Evolutionary conservation across 2,113 vertebrate genomes (phyloP).

Genomic region (Raja brachyura): DNA sequence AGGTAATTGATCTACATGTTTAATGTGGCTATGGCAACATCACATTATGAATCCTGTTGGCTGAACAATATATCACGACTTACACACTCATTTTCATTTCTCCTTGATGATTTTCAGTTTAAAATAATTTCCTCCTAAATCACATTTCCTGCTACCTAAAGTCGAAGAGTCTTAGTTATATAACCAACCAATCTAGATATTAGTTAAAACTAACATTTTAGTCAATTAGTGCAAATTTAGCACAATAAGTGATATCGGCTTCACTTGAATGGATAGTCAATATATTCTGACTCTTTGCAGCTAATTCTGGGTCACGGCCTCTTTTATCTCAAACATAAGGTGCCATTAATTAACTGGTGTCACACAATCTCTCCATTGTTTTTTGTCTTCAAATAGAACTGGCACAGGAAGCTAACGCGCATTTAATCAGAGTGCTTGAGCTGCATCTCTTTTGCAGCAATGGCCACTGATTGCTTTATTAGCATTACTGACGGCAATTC

Average conservation of each 20-base stretch:
- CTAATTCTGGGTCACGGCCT: background rate
- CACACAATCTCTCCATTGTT: background rate
- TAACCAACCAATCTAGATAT: background rate
- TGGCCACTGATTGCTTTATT: conserved; percentile 2
- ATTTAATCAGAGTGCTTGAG: background rate
- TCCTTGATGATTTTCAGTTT: background rate
- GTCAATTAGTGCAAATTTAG: background rate
- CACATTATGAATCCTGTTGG: background rate
- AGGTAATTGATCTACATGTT: background rate
- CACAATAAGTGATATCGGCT: conserved; percentile 1
- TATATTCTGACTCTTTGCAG: background rate
- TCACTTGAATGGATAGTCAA: background rate
- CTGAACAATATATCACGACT: background rate
- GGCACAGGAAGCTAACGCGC: background rate
- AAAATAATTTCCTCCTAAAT: background rate
- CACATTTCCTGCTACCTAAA: background rate
- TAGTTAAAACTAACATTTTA: background rate
- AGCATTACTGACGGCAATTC: background rate
- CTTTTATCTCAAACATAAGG: background rate
- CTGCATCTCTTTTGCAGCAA: background rate
- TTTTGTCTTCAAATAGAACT: background rate
- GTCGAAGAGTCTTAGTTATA: background rate
- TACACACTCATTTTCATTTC: background rate
- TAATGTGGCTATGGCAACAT: background rate
- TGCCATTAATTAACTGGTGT: background rate